These are phyloP conservation scores for Nephila pilipes DNA, from an alignment of 1,140 invertebrate genomes.

Conservation along the genomic window DNA sequence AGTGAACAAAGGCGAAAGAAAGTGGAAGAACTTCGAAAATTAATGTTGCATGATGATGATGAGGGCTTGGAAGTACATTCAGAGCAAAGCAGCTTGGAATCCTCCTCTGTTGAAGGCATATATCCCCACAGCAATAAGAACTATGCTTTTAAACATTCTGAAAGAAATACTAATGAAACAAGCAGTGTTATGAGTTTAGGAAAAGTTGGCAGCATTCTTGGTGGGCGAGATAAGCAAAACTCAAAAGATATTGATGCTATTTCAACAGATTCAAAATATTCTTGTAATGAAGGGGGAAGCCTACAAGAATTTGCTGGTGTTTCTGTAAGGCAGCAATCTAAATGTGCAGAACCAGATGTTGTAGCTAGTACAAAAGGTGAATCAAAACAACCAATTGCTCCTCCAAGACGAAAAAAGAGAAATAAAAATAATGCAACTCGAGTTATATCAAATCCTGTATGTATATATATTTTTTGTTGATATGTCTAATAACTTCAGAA, in stretches of 20 bases:
- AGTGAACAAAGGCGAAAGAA: constrained; percentile 84
- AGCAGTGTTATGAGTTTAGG: constrained; percentile 93
- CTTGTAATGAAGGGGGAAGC: constrained; percentile 54
- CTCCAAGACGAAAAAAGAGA: constrained; percentile 89
- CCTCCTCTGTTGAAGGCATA: constrained; percentile 83
- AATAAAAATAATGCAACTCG: constrained; percentile 37
- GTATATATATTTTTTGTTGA: neutral
- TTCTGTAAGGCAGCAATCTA: constrained; percentile 27
- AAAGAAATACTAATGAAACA: constrained; percentile 82
- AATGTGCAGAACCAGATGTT: constrained; percentile 89
- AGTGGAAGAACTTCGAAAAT: constrained; percentile 90
- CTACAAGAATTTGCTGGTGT: neutral
- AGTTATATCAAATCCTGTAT: neutral
- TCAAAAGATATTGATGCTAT: constrained; percentile 56
- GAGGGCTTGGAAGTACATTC: constrained; percentile 85
- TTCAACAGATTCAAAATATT: constrained; percentile 65
- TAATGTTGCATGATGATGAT: constrained; percentile 91
- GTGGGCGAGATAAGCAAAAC: constrained; percentile 82
- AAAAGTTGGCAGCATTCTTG: constrained; percentile 88
- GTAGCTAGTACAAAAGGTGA: constrained; percentile 93
- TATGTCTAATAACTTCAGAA: neutral
- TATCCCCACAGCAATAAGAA: constrained; percentile 45
- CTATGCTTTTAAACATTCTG: constrained; percentile 2
- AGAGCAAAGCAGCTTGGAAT: constrained; percentile 90
- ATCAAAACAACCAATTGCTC: constrained; percentile 86